Evolutionary conservation across 2,888 invertebrate genomes (phyloP).

Genomic region (Geophilus truncorum): DNA sequence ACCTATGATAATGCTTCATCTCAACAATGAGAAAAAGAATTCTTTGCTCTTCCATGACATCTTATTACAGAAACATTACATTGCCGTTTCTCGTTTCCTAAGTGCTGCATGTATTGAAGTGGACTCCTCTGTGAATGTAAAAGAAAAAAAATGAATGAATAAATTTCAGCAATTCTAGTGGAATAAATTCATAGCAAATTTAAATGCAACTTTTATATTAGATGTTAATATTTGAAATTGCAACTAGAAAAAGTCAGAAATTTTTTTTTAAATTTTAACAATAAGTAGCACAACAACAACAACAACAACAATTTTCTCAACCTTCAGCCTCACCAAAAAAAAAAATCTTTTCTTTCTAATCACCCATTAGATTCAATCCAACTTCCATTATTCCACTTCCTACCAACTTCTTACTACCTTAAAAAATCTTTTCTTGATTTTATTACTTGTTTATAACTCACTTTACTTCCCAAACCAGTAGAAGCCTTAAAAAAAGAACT

Average conservation of each 20-base stretch:
- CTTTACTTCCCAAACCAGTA: neutral
- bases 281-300: too few species aligned
- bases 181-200: constrained; percentile 6
- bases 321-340: too few species aligned
- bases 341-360: neutral
- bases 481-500: neutral
- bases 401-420: neutral
- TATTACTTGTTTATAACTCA: neutral
- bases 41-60: constrained; percentile 1
- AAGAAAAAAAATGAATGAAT: constrained; percentile 12
- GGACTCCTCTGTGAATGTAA: neutral
- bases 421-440: neutral
- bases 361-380: neutral
- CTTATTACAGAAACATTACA: constrained; percentile 11
- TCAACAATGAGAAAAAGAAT: neutral
- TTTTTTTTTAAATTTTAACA: too few species aligned
- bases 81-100: constrained; percentile 10
- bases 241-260: neutral
- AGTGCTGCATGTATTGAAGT: constrained; percentile 5
- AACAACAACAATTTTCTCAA: too few species aligned
- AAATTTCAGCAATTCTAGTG: neutral
- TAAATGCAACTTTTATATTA: neutral
- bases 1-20: constrained; percentile 11
- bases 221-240: neutral
- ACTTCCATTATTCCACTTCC: neutral